Conservation (phyloP, 2,888 invertebrate genomes). For the Ptilodon capucinus region DNA sequence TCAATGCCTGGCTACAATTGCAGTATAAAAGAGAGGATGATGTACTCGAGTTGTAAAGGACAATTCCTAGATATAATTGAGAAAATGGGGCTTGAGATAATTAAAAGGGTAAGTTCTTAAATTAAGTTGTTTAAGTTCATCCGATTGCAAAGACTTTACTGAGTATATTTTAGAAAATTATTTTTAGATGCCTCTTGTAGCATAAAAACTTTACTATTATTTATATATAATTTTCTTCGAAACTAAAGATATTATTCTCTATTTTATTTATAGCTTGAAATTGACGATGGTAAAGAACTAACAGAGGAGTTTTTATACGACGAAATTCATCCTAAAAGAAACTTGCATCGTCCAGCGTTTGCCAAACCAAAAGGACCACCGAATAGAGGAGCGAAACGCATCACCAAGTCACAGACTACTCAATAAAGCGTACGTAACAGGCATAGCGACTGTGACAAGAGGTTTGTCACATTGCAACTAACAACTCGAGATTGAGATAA, state of each 20-base stretch:
- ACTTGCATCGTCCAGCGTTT: constrained; percentile 94
- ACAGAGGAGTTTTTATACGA: constrained; percentile 95
- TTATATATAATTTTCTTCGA: too few relatives aligned
- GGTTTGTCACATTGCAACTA: too few relatives aligned
- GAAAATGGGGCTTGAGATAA: constrained; percentile 89
- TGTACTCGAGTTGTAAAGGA: constrained; percentile 98
- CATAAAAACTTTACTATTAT: too few relatives aligned
- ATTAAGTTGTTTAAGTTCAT: background rate
- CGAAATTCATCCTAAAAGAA: constrained; percentile 96
- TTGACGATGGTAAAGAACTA: constrained; percentile 94
- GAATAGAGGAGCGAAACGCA: constrained; percentile 94
- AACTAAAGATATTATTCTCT: too few relatives aligned
- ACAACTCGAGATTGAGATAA: too few relatives aligned
- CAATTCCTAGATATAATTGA: constrained; percentile 93
- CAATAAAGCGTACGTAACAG: constrained; percentile 41
- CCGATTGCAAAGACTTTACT: too few relatives aligned
- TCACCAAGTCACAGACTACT: constrained; percentile 86
- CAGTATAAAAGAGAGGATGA: constrained; percentile 98
- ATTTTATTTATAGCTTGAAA: constrained; percentile 87
- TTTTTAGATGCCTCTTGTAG: too few relatives aligned
- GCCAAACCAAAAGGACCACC: constrained; percentile 98
- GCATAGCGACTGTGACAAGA: too few relatives aligned
- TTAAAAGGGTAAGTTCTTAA: constrained; percentile 89
- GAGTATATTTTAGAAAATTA: too few relatives aligned
- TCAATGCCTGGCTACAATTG: constrained; percentile 99